Percentiles rank a stretch among this genome's conserved stretches.
These are phyloP conservation scores for Pycnomerus fuliginosus DNA, from an alignment of 2,888 invertebrate species.

Conservation along the genomic window DNA sequence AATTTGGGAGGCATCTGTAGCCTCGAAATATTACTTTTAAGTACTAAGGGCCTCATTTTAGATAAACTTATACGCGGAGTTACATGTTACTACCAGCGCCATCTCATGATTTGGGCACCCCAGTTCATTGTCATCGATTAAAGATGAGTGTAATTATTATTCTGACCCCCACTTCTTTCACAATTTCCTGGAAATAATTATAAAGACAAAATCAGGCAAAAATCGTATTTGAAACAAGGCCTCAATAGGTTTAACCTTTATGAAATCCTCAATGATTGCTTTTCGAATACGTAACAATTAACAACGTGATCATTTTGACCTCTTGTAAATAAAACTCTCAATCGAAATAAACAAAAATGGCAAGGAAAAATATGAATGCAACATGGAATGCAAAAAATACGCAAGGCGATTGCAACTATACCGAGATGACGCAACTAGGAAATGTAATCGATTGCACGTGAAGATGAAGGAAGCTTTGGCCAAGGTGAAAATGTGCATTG, in stretches of 20 bases:
- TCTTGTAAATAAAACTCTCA: conserved; percentile 12
- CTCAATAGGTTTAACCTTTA: too few species aligned
- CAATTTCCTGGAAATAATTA: too few species aligned
- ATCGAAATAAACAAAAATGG: conserved; percentile 15
- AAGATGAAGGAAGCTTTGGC: conserved; percentile 39
- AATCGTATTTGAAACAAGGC: too few species aligned
- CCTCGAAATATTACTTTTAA: neutral
- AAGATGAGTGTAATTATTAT: too few species aligned
- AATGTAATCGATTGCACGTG: conserved; percentile 38
- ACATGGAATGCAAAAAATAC: conserved; percentile 2
- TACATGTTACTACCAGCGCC: too few species aligned
- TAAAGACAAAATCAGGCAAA: too few species aligned
- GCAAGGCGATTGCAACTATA: conserved; percentile 32
- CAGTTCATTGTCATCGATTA: too few species aligned
- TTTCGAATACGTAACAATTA: conserved; percentile 10
- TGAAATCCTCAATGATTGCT: too few species aligned
- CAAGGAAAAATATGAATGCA: conserved; percentile 7
- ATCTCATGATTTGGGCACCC: too few species aligned
- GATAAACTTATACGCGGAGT: too few species aligned
- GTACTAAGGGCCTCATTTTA: neutral
- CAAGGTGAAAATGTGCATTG: conserved; percentile 39
- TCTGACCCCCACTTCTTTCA: too few species aligned
- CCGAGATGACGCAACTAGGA: conserved; percentile 43
- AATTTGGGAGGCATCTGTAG: conserved; percentile 5
- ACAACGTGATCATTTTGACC: conserved; percentile 27